These are phyloP conservation scores for Hydrotaea diabolus DNA, from an alignment of 2,888 invertebrate species.

Conservation along the genomic window DNA sequence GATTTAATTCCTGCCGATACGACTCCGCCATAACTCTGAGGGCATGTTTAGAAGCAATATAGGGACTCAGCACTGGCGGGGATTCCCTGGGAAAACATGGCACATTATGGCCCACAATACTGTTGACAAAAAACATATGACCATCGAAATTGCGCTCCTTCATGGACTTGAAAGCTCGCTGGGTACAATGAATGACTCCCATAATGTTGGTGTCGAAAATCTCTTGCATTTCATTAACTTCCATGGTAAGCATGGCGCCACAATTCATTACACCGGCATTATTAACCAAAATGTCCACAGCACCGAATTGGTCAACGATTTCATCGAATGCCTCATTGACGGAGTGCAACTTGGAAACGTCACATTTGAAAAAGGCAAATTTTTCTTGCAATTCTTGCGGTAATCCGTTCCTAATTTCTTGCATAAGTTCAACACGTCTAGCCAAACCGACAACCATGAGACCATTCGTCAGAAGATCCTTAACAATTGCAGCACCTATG, in stretches of 20 bases:
- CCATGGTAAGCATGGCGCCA: constrained; percentile 38
- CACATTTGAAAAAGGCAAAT: constrained; percentile 79
- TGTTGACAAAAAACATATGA: constrained; percentile 81
- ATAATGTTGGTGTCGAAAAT: constrained; percentile 76
- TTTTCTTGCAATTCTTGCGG: constrained; percentile 66
- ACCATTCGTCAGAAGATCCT: constrained; percentile 81
- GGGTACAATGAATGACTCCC: constrained; percentile 79
- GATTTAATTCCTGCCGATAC: constrained; percentile 73
- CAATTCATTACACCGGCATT: constrained; percentile 78
- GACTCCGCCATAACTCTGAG: constrained; percentile 73
- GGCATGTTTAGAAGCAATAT: constrained; percentile 73
- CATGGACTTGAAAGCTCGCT: constrained; percentile 81
- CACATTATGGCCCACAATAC: constrained; percentile 68
- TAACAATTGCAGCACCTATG: constrained; percentile 76
- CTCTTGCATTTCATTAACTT: constrained; percentile 74
- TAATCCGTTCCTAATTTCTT: constrained; percentile 62
- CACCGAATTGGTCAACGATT: constrained; percentile 81
- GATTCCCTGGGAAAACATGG: background rate
- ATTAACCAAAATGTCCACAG: constrained; percentile 82
- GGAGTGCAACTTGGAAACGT: constrained; percentile 81
- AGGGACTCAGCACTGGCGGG: constrained; percentile 58
- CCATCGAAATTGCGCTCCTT: constrained; percentile 75
- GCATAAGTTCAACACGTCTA: constrained; percentile 73
- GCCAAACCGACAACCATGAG: constrained; percentile 83
- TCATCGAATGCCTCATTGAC: constrained; percentile 81